Evolutionary conservation across 92 coral and sea anemone genomes (phyloP).

Genomic region (Porites divaricata): DNA sequence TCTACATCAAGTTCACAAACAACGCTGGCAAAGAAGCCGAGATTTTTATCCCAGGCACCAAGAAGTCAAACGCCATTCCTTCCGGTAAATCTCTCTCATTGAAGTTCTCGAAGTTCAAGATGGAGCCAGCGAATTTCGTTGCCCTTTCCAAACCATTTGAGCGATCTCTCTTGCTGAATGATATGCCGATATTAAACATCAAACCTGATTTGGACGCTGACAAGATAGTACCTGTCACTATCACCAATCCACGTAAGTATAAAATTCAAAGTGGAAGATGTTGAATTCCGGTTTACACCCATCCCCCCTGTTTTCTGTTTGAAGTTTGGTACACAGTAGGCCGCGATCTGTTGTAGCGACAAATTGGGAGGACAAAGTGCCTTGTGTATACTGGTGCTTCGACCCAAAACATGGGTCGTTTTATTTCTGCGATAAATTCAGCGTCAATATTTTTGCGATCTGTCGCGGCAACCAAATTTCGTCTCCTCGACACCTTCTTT

Average conservation of each 20-base stretch:
- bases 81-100: constrained; percentile 75
- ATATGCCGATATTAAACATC: constrained; percentile 58
- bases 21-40: constrained; percentile 82
- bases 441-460: no score
- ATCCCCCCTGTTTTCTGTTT: no score
- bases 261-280: neutral
- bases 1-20: constrained; percentile 80
- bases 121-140: constrained; percentile 71
- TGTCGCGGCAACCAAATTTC: no score
- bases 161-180: constrained; percentile 51
- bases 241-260: constrained; percentile 74
- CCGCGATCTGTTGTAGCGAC: no score
- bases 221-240: constrained; percentile 70
- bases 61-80: constrained; percentile 75
- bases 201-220: constrained; percentile 71
- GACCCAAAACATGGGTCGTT: no score
- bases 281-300: neutral
- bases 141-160: constrained; percentile 48
- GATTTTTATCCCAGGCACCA: constrained; percentile 70
- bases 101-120: constrained; percentile 67
- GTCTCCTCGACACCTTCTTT: no score
- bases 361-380: no score
- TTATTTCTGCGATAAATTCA: no score
- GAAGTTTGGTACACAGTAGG: no score
- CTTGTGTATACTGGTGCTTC: no score